These are phyloP conservation scores for Pollenia labialis DNA, from an alignment of 2,888 invertebrate genomes.

Conservation along the genomic window DNA sequence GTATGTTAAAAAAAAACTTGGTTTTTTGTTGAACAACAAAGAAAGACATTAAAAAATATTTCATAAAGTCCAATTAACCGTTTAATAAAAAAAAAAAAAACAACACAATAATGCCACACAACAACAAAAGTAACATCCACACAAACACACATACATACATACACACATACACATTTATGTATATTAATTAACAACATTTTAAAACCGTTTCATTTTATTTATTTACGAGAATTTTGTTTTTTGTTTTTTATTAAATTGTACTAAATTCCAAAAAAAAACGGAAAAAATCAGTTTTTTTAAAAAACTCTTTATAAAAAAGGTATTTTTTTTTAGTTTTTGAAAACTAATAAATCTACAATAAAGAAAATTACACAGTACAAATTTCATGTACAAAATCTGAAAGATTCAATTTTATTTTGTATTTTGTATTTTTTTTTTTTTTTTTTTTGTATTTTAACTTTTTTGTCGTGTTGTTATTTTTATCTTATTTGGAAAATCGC, in stretches of 20 bases:
- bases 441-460: conserved; percentile 3
- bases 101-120: neutral
- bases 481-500: conserved; percentile 64
- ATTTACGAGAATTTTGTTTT: conserved; percentile 28
- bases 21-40: conserved; percentile 19
- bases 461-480: conserved; percentile 8
- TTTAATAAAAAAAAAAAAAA: conserved; percentile 26
- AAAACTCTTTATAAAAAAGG: too few relatives aligned
- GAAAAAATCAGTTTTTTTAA: neutral
- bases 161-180: neutral
- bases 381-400: neutral
- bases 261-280: neutral
- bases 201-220: conserved; percentile 49
- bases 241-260: conserved; percentile 16
- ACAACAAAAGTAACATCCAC: neutral
- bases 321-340: too few relatives aligned
- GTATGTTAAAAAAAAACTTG: conserved; percentile 36
- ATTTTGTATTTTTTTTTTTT: neutral
- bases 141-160: neutral
- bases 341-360: conserved; percentile 33
- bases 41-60: conserved; percentile 53
- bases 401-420: conserved; percentile 49
- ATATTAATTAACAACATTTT: conserved; percentile 33
- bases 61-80: conserved; percentile 63
- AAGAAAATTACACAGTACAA: conserved; percentile 33